Evolutionary conservation across 2,888 invertebrate species (phyloP).

Genomic region (Lycia hirtaria): DNA sequence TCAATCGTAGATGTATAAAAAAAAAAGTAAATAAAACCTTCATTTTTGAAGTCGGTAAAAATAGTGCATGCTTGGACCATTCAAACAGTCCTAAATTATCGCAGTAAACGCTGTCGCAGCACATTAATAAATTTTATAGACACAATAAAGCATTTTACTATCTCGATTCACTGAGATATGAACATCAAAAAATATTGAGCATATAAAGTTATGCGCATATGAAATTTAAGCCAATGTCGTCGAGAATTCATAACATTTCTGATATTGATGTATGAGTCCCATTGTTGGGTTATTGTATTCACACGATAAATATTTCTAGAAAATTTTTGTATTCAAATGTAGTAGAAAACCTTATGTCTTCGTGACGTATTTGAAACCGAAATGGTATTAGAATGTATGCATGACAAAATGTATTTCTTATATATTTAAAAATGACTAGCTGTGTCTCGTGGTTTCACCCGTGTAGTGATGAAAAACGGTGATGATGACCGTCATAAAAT

Average conservation of each 20-base stretch:
- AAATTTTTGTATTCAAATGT: slow-evolving; percentile 19
- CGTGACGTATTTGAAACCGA: slow-evolving; percentile 2
- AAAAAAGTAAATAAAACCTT: no score
- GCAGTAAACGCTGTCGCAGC: slow-evolving; percentile 22
- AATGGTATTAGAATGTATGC: background rate
- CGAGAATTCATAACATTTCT: slow-evolving; percentile 31
- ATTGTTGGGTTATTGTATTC: slow-evolving; percentile 21
- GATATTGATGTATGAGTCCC: slow-evolving; percentile 27
- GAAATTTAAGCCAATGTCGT: slow-evolving; percentile 36
- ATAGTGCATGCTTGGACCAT: background rate
- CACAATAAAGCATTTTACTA: slow-evolving; percentile 36
- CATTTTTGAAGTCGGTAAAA: no score
- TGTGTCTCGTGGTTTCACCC: no score
- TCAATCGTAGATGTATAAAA: no score
- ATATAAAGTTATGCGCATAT: slow-evolving; percentile 42
- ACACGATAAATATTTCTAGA: slow-evolving; percentile 14
- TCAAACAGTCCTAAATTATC: slow-evolving; percentile 2
- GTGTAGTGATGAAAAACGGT: no score
- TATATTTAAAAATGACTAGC: background rate
- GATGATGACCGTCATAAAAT: no score
- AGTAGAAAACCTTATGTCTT: slow-evolving; percentile 8
- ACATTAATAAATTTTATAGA: slow-evolving; percentile 33
- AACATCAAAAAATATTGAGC: slow-evolving; percentile 30
- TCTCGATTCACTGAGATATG: slow-evolving; percentile 31
- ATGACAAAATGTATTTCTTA: background rate